Evolutionary conservation across 2,888 invertebrate genomes (phyloP).

Genomic region (Pachydiplax longipennis): DNA sequence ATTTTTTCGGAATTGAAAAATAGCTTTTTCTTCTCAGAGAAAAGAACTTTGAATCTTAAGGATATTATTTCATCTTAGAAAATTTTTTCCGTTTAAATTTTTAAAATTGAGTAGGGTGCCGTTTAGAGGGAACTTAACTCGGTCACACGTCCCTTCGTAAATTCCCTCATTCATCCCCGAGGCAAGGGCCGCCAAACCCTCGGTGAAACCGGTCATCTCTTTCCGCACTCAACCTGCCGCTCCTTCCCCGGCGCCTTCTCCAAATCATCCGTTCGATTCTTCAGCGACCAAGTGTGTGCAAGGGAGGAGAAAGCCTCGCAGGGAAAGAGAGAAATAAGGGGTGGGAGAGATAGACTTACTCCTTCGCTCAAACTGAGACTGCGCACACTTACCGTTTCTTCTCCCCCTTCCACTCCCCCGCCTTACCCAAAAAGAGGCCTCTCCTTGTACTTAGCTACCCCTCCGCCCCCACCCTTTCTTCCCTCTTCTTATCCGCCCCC

Average conservation of each 20-base stretch:
- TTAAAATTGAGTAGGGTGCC: no score
- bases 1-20: no score
- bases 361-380: slow-evolving; percentile 25
- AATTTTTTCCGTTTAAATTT: no score
- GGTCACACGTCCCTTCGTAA: no score
- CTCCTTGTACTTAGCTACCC: slow-evolving; percentile 38
- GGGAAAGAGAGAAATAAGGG: background rate
- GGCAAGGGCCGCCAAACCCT: no score
- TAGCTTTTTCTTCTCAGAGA: no score
- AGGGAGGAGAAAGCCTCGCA: background rate
- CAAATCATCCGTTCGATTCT: background rate
- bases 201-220: no score
- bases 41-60: no score
- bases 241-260: background rate
- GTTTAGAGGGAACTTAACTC: no score
- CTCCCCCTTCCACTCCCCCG: background rate
- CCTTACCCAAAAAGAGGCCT: slow-evolving; percentile 14
- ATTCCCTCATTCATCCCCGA: no score
- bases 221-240: no score
- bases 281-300: background rate
- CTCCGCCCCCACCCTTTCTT: slow-evolving; percentile 5
- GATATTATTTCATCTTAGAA: no score
- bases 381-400: slow-evolving; percentile 43
- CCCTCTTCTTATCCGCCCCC: slow-evolving; percentile 28
- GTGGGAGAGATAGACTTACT: background rate